phyloP scores from a whole-genome alignment of 2,113 vertebrate species.

The Hippocampus guttulatus region DNA sequence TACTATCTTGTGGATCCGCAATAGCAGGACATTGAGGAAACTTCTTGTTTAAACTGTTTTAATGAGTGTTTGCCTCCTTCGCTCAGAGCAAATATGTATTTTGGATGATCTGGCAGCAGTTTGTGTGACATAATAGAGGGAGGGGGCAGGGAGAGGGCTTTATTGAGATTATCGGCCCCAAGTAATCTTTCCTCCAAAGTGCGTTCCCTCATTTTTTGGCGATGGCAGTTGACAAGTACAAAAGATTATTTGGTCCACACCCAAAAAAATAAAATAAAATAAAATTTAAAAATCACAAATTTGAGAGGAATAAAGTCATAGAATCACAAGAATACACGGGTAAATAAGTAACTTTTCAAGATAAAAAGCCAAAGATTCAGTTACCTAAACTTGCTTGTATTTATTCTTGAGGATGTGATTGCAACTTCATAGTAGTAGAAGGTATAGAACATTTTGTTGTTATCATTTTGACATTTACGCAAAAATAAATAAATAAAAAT shows the following conservation, averaged over 20 bases:
- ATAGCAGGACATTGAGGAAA: neutral
- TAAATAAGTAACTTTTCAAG: neutral
- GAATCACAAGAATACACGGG: neutral
- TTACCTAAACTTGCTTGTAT: neutral
- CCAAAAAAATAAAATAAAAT: neutral
- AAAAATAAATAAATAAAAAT: neutral
- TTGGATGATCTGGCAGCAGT: neutral
- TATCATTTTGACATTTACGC: neutral
- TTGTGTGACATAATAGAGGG: neutral
- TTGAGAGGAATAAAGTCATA: neutral
- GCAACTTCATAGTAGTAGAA: neutral
- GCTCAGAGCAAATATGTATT: neutral
- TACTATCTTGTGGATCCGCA: neutral
- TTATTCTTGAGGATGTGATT: too few species aligned
- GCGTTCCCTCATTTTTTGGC: neutral
- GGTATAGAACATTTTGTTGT: neutral
- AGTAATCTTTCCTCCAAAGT: neutral
- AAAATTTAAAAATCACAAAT: neutral
- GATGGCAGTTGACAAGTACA: neutral
- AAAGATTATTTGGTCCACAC: neutral
- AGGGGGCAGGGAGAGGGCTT: accelerated
- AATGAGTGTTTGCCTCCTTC: neutral
- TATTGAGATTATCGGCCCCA: neutral
- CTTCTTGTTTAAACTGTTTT: neutral
- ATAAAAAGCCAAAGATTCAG: neutral